These are phyloP conservation scores for Parotia lawesii DNA, from an alignment of 2,113 vertebrate species.

Conservation along the genomic window DNA sequence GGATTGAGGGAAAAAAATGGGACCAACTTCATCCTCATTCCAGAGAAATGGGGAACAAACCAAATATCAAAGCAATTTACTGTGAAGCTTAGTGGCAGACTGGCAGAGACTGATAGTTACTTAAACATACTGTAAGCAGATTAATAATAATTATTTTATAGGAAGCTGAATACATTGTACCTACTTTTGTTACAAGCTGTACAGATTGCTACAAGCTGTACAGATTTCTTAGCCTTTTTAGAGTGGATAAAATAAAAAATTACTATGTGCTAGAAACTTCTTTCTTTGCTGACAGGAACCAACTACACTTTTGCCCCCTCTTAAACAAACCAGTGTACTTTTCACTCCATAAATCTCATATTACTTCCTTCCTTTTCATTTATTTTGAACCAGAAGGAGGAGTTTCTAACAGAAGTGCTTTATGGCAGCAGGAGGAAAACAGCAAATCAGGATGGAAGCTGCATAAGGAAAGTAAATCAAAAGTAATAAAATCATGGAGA, in stretches of 20 bases:
- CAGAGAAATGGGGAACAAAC: background rate
- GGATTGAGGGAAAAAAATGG: background rate
- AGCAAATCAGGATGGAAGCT: slow-evolving; percentile 55
- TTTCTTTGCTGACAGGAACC: slow-evolving; percentile 54
- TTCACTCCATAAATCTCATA: slow-evolving; percentile 73
- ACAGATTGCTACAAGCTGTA: slow-evolving; percentile 31
- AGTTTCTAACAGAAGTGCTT: slow-evolving; percentile 62
- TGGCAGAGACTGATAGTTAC: background rate
- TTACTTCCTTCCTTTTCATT: slow-evolving; percentile 76
- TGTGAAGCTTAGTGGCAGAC: background rate
- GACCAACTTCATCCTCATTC: background rate
- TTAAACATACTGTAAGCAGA: background rate
- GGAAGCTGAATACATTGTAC: background rate
- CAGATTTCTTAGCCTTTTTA: slow-evolving; percentile 15
- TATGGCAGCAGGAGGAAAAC: slow-evolving; percentile 16
- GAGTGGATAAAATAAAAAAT: slow-evolving; percentile 46
- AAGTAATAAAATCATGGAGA: slow-evolving; percentile 27
- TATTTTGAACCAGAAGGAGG: slow-evolving; percentile 67
- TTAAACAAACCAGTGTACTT: slow-evolving; percentile 59
- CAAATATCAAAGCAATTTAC: background rate
- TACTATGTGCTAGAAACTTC: slow-evolving; percentile 57
- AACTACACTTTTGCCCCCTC: slow-evolving; percentile 47
- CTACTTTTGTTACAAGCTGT: background rate
- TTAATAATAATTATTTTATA: background rate
- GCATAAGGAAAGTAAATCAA: slow-evolving; percentile 58